A percentile compares a stretch with the other conserved stretches of the same genome.
Conservation (phyloP, 1,140 invertebrate genomes). For the Marisa cornuarietis region DNA sequence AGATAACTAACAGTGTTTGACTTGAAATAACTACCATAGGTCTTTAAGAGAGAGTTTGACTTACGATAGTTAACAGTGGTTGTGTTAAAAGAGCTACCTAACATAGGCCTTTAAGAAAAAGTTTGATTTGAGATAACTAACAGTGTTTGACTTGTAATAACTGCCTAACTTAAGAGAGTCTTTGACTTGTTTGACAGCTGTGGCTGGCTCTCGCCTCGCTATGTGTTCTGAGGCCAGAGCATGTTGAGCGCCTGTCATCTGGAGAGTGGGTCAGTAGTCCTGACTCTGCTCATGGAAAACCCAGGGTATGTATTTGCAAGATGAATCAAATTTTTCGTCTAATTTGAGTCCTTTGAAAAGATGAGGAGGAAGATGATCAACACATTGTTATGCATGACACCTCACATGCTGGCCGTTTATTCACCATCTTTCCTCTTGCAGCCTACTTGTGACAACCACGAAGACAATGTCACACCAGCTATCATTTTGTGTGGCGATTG, state of each 20-base stretch:
- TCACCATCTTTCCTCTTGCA: constrained; percentile 54
- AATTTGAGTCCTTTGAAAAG: background rate
- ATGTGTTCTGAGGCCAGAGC: constrained; percentile 90
- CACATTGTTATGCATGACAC: too few species aligned
- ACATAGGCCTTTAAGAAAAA: too few species aligned
- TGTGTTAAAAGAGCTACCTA: too few species aligned
- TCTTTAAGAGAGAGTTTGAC: background rate
- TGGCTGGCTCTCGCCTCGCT: constrained; percentile 94
- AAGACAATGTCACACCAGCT: constrained; percentile 93
- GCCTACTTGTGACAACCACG: constrained; percentile 94
- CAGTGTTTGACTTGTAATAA: too few species aligned
- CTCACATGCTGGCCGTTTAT: too few species aligned
- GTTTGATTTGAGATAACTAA: too few species aligned
- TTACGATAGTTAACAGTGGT: too few species aligned
- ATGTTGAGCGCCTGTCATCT: constrained; percentile 84
- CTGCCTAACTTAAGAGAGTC: background rate
- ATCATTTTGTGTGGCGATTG: constrained; percentile 91
- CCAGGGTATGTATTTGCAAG: constrained; percentile 69
- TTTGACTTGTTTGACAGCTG: constrained; percentile 63
- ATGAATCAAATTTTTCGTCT: background rate
- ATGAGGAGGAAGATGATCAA: too few species aligned
- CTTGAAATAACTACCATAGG: too few species aligned
- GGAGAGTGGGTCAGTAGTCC: constrained; percentile 75
- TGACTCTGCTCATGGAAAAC: constrained; percentile 69
- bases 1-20: too few species aligned